phyloP scores from a whole-genome alignment of 2,797 vertebrate genomes.

The Bovichtus diacanthus region DNA sequence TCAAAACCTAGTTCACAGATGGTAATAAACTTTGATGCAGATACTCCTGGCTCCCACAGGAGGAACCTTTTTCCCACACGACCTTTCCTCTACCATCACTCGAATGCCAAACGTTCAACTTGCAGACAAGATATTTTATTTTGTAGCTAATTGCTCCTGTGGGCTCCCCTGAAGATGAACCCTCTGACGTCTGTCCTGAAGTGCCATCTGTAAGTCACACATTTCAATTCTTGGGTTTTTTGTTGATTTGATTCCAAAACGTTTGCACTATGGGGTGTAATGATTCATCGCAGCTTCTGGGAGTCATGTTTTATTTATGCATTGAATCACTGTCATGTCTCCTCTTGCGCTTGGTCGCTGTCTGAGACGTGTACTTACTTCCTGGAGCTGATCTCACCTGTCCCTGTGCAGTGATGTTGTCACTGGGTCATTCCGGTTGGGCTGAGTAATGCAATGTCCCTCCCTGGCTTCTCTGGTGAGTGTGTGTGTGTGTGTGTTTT shows the following conservation, averaged over 20 bases:
- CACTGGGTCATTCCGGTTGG: slow-evolving; percentile 71
- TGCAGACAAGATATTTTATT: background rate
- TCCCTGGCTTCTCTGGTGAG: slow-evolving; percentile 42
- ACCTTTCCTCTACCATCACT: background rate
- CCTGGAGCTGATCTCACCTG: slow-evolving; percentile 66
- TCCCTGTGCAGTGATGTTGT: slow-evolving; percentile 69
- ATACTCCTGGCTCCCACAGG: background rate
- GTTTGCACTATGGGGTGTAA: background rate
- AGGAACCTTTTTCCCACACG: background rate
- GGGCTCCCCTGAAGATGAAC: slow-evolving; percentile 9
- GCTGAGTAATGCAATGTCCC: slow-evolving; percentile 61
- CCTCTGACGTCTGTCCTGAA: background rate
- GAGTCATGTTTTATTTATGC: slow-evolving; percentile 39
- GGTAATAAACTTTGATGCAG: background rate
- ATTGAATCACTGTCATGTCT: slow-evolving; percentile 14
- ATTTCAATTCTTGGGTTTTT: background rate
- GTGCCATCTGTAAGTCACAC: background rate
- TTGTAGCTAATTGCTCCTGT: background rate
- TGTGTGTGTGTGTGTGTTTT: slow-evolving; percentile 43
- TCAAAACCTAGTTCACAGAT: background rate
- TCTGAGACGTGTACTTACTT: slow-evolving; percentile 51
- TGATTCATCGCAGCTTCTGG: slow-evolving; percentile 18
- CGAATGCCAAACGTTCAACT: background rate
- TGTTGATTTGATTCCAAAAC: slow-evolving; percentile 8
- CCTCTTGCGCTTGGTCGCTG: slow-evolving; percentile 25